Evolutionary conservation across 2,113 vertebrate genomes (phyloP).

Genomic region (Guaruba guarouba): DNA sequence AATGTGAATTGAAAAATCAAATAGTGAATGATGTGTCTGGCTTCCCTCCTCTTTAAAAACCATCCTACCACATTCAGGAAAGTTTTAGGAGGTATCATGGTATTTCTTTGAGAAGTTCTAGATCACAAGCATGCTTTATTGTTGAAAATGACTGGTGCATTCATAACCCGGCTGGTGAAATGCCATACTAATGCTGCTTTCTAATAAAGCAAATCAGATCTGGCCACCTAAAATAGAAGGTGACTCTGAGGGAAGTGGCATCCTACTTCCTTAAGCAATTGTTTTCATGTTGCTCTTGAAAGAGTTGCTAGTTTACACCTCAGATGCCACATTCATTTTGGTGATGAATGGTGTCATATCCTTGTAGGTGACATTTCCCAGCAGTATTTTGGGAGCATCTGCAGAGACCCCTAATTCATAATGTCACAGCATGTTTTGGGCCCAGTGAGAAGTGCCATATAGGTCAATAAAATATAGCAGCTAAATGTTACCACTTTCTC

Average conservation of each 20-base stretch:
- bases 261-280: neutral
- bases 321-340: neutral
- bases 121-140: neutral
- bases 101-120: neutral
- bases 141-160: neutral
- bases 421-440: neutral
- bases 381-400: slow-evolving; percentile 12
- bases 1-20: slow-evolving; percentile 3
- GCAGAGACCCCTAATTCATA: slow-evolving; percentile 32
- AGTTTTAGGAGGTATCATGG: neutral
- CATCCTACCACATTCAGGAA: neutral
- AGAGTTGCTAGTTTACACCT: slow-evolving; percentile 19
- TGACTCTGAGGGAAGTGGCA: neutral
- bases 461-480: slow-evolving; percentile 42
- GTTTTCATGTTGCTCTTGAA: neutral
- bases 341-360: neutral
- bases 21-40: neutral
- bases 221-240: neutral
- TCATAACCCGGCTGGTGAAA: neutral
- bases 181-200: neutral
- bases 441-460: neutral
- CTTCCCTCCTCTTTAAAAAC: neutral
- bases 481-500: slow-evolving; percentile 29
- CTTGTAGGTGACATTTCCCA: slow-evolving; percentile 18
- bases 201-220: neutral